phyloP scores from a whole-genome alignment of 2,888 invertebrate genomes.

The Platerodrilus igneus region DNA sequence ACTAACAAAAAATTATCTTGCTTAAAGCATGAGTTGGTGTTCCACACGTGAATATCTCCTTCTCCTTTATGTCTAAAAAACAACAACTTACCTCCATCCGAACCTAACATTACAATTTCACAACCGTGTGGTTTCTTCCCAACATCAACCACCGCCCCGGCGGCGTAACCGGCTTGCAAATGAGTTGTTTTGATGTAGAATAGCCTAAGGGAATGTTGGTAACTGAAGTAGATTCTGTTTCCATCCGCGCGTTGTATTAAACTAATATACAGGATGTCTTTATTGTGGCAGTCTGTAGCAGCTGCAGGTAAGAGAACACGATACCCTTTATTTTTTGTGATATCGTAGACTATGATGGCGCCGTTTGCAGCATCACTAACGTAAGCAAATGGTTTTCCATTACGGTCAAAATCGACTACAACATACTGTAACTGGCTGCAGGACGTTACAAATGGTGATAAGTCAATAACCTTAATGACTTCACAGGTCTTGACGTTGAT shows the following conservation, averaged over 20 bases:
- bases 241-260: conserved; percentile 51
- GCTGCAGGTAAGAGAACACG: conserved; percentile 57
- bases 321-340: conserved; percentile 50
- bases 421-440: conserved; percentile 57
- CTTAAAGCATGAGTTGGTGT: conserved; percentile 55
- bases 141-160: conserved; percentile 55
- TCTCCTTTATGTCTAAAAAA: conserved; percentile 61
- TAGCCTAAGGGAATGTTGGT: conserved; percentile 53
- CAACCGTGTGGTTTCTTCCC: conserved; percentile 52
- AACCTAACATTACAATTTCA: conserved; percentile 56
- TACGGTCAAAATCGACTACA: conserved; percentile 54
- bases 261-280: conserved; percentile 58
- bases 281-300: conserved; percentile 41
- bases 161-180: conserved; percentile 52
- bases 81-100: conserved; percentile 55
- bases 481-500: conserved; percentile 55
- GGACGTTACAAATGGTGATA: conserved; percentile 50
- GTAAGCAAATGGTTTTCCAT: conserved; percentile 50
- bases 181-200: conserved; percentile 55
- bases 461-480: conserved; percentile 56
- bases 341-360: conserved; percentile 53
- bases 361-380: conserved; percentile 50
- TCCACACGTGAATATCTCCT: conserved; percentile 61
- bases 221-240: conserved; percentile 55
- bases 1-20: conserved; percentile 55